A percentile compares a stretch with the other conserved stretches of the same genome.
These are phyloP conservation scores for Pavo muticus DNA, from an alignment of 2,113 vertebrate species.

Conservation along the genomic window DNA sequence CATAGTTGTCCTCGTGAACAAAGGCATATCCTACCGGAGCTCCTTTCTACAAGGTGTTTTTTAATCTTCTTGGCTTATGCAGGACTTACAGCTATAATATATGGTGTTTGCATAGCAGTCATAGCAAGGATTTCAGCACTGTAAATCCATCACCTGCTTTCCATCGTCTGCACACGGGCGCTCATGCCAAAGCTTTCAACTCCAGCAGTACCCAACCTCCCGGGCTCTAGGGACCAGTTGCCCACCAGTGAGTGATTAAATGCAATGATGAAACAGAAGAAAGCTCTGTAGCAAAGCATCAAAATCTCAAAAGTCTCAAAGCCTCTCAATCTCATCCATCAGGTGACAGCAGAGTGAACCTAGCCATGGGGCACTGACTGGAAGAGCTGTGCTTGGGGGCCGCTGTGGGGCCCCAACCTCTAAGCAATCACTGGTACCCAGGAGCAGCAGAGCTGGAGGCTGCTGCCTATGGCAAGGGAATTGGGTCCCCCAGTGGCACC, in stretches of 20 bases:
- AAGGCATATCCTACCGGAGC: neutral
- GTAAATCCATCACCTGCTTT: conserved; percentile 14
- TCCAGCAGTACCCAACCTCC: neutral
- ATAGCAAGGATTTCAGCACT: conserved; percentile 5
- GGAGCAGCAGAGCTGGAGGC: neutral
- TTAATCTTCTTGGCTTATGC: conserved; percentile 34
- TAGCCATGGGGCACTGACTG: neutral
- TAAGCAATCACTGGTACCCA: neutral
- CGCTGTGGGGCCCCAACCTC: neutral
- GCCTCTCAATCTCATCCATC: neutral
- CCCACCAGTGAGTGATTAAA: neutral
- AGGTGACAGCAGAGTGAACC: neutral
- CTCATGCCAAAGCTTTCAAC: neutral
- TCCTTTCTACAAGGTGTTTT: conserved; percentile 14
- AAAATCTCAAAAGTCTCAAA: fast-evolving
- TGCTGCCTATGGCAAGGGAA: neutral
- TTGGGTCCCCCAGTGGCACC: neutral
- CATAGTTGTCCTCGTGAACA: neutral
- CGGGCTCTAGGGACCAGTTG: neutral
- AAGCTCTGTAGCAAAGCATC: neutral
- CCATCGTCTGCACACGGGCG: fast-evolving
- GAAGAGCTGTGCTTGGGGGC: neutral
- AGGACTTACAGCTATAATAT: conserved; percentile 1
- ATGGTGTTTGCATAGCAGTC: conserved; percentile 22
- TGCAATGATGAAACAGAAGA: neutral